Evolutionary conservation across 2,888 invertebrate genomes (phyloP), one percentile per base, ranked within the genome.

Genomic region (Nymphalis urticae): DNA sequence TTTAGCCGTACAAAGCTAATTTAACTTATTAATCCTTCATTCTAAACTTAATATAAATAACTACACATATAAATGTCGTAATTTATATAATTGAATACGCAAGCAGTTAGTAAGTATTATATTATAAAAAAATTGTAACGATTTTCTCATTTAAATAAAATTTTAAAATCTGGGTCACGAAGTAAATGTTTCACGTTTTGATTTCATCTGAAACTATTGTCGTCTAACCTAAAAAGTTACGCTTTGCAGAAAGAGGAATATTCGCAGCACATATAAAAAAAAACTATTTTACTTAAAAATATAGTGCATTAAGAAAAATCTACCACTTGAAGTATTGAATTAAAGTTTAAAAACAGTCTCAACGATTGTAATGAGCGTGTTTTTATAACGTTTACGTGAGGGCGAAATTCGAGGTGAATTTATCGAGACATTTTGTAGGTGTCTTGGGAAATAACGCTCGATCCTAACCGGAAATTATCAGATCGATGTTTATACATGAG

Each of bases 361-460:
- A 24, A 6, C 1, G 17, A 32, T 56, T 56, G n/a, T 56, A n/a
- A 7, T 36, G 19, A 42, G 58, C 42, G 42, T 36, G 19, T 58
- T 36, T 58, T 19, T 58, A 10, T 36, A 42, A 58, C 19, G 42
- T 42, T 42, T 42, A 42, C 36, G 19, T 58, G 19, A 58, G 42
- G 42, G 27, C 19, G 58, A 19, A 48, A 56, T 24, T 53, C 21
- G 27, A 48, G 42, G 21, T 10, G n/a, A 10, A 36, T 19, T 8
- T 24, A 56, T 64, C 48, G 54, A 64, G 48, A 56, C 47, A n/a
- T 64, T 64, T 56, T 48, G 36, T 54, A 27, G 48, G 64, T 27
- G 42, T 48, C 64, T 56, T 64, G 64, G 64, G 64, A 64, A 64
- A 64, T 64, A 48, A 64, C 56, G 53, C 21, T 56, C 64, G 54